Evolutionary conservation across 2,797 vertebrate genomes (phyloP).

Genomic region (Helarctos malayanus): DNA sequence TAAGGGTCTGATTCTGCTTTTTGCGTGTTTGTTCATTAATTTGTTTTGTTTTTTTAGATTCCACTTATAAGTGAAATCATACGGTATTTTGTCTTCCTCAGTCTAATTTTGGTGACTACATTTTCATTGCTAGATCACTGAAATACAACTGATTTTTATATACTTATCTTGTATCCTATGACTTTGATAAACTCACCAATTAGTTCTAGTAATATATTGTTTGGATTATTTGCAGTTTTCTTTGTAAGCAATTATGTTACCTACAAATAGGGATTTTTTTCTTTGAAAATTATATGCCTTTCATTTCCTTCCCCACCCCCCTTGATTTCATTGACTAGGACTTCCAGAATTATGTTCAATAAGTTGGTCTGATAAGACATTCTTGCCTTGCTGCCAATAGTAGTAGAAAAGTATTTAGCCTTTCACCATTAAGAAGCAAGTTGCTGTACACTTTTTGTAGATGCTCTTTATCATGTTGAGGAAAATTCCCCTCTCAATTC

Average conservation of each 20-base stretch:
- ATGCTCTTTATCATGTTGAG: not conserved
- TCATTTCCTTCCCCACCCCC: not conserved
- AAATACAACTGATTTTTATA: not conserved
- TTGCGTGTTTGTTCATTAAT: not conserved
- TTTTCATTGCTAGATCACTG: not conserved
- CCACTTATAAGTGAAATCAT: not conserved
- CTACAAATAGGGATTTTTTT: not conserved
- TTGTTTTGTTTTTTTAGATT: not conserved
- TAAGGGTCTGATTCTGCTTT: not conserved
- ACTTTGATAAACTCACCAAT: not conserved
- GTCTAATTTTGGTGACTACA: not conserved
- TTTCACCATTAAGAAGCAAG: not conserved
- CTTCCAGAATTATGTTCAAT: not conserved
- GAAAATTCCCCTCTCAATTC: not conserved
- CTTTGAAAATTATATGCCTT: not conserved
- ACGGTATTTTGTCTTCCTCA: not conserved
- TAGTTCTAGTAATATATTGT: not conserved
- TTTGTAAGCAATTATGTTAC: not conserved
- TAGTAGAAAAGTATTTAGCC: not conserved
- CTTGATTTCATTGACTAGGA: not conserved
- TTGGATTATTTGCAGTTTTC: not conserved
- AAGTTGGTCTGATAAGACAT: not conserved
- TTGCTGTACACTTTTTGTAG: not conserved
- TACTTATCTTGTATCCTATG: not conserved
- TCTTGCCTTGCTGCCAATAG: not conserved